Evolutionary conservation across 2,888 invertebrate species (phyloP), one percentile per base, ranked within the genome.

Genomic region (Eumacrocentrus americanus): DNA sequence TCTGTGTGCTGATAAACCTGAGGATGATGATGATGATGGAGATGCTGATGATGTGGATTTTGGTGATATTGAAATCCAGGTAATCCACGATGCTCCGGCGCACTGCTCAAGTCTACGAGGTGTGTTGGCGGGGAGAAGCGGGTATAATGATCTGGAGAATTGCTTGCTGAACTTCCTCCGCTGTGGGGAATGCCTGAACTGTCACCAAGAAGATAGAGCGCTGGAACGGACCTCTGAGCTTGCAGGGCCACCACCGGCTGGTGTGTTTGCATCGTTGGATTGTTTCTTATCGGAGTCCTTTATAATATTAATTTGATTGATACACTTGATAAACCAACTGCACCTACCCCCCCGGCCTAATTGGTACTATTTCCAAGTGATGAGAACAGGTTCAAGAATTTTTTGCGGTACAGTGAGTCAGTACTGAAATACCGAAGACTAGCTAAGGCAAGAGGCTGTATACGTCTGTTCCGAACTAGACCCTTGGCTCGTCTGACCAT

Each of bases 131-230:
- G 75, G 0, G 75, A 71, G 54, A 74, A 75, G 6, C 75, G 70
- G 18, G 73, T 75, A 60, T 73, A 76, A 18, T 70, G 72, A 37
- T 74, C 65, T 0, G 79, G 78, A 5, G 79, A 77, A 25, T 75
- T 77, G 44, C 78, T 76, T 0, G 76, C 73, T 1, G 79, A 79
- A 58, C 78, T 79, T 14, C 73, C 76, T 7, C 72, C 76, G 57
- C 76, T 77, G 54, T 76, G 73, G 0, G 76, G 75, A 6, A 76
- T 72, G 0, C 76, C 76, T 14, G 75, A 73, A 55, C 74, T 75
- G 63, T 76, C 76, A 52, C 73, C 72, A 12, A 76, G 52, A 18
- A 70, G 51, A 25, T 73, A 70, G 47, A 72, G 57, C 18, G 68
- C 68, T 5, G 69, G 68, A 20, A 72, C 61, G 4, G 20, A 18